Evolutionary conservation across 2,113 vertebrate genomes (phyloP).

Genomic region (Vanacampus margaritifer): DNA sequence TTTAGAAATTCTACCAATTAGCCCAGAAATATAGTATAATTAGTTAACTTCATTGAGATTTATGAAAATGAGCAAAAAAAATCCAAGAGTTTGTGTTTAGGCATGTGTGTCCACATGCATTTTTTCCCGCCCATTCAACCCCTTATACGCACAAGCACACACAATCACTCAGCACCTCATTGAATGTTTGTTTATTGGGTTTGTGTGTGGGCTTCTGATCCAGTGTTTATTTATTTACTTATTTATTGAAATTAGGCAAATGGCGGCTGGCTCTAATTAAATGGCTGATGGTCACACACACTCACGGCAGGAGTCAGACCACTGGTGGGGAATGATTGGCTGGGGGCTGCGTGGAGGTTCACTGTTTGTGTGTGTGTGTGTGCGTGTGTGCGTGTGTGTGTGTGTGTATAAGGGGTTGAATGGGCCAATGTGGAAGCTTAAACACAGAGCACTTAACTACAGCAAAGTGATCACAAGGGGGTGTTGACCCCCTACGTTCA

Average conservation of each 20-base stretch:
- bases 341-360: conserved; percentile 37
- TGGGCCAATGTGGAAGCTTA: conserved; percentile 71
- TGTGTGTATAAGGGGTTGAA: conserved; percentile 54
- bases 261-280: conserved; percentile 76
- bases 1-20: no score
- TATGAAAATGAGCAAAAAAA: neutral
- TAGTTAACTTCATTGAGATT: neutral
- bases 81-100: neutral
- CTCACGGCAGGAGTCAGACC: conserved; percentile 67
- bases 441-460: conserved; percentile 74
- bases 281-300: conserved; percentile 72
- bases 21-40: no score
- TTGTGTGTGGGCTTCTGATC: neutral
- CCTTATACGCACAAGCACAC: conserved; percentile 15
- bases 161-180: conserved; percentile 54
- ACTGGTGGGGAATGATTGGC: conserved; percentile 72
- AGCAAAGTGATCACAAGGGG: conserved; percentile 69
- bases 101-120: conserved; percentile 30
- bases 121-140: conserved; percentile 47
- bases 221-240: conserved; percentile 73
- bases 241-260: conserved; percentile 72
- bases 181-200: conserved; percentile 54
- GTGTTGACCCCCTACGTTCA: conserved; percentile 56
- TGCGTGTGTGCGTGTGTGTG: conserved; percentile 41
- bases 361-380: conserved; percentile 24